phyloP scores from a whole-genome alignment of 2,113 vertebrate genomes.

The Odocoileus virginianus region DNA sequence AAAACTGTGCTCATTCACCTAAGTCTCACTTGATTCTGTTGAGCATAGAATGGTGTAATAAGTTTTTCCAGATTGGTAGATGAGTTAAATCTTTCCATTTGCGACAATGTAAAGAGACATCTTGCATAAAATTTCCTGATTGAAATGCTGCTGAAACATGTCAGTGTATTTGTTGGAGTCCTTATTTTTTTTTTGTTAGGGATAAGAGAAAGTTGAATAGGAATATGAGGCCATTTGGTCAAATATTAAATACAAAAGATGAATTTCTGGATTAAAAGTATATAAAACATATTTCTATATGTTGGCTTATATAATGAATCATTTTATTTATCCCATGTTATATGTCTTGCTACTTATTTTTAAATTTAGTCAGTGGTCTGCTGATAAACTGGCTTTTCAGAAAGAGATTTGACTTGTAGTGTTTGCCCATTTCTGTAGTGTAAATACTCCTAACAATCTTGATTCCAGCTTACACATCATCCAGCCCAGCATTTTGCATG shows the following conservation, averaged over 20 bases:
- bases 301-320: neutral
- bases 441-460: neutral
- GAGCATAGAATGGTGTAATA: constrained; percentile 39
- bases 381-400: neutral
- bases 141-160: constrained; percentile 41
- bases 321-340: neutral
- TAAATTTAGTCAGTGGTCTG: neutral
- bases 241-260: neutral
- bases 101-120: neutral
- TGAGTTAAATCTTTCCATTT: constrained; percentile 26
- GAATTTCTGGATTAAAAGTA: neutral
- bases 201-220: neutral
- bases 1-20: constrained; percentile 36
- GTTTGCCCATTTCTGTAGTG: neutral
- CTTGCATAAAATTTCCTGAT: constrained; percentile 40
- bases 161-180: neutral
- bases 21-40: constrained; percentile 51
- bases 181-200: neutral
- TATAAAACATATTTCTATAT: neutral
- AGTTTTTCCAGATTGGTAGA: constrained; percentile 20
- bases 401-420: neutral
- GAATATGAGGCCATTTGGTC: neutral
- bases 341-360: neutral
- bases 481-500: neutral
- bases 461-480: neutral